Conservation (phyloP, 2,888 invertebrate genomes). For the Nomada ferruginata region DNA sequence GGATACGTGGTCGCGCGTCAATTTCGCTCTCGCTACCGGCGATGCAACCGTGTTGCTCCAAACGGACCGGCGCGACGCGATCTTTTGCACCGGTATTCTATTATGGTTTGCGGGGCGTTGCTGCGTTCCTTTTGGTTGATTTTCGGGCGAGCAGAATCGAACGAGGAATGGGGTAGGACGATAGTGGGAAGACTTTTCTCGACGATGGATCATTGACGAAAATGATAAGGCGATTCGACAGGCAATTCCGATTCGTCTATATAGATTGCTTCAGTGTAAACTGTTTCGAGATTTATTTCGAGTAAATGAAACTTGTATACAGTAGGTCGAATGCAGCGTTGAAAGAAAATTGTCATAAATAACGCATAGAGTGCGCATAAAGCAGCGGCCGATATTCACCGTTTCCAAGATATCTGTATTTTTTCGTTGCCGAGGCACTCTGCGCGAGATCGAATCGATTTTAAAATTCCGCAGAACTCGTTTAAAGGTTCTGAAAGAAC, state of each 20-base stretch:
- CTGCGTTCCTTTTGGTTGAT: constrained; percentile 20
- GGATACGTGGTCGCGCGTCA: constrained; percentile 34
- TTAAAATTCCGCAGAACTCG: not conserved
- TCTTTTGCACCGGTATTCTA: not conserved
- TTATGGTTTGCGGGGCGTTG: constrained; percentile 6
- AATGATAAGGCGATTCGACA: no score
- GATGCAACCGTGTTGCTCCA: not conserved
- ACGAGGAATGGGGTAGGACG: no score
- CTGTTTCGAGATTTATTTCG: no score
- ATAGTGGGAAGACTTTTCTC: not conserved
- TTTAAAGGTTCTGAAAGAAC: not conserved
- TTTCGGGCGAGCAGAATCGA: no score
- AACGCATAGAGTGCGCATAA: no score
- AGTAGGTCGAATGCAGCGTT: no score
- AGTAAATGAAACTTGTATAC: not conserved
- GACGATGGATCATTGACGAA: not conserved
- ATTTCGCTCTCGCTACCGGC: constrained; percentile 42
- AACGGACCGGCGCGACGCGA: not conserved
- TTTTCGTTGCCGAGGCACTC: not conserved
- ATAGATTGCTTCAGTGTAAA: no score
- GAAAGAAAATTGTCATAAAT: not conserved
- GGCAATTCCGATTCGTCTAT: no score
- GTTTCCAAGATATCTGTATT: no score
- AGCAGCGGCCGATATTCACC: no score
- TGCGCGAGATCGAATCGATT: not conserved